Base-by-base conservation (phyloP, 2,113 vertebrate genomes). In the Phalacrocorax pelagicus region DNA sequence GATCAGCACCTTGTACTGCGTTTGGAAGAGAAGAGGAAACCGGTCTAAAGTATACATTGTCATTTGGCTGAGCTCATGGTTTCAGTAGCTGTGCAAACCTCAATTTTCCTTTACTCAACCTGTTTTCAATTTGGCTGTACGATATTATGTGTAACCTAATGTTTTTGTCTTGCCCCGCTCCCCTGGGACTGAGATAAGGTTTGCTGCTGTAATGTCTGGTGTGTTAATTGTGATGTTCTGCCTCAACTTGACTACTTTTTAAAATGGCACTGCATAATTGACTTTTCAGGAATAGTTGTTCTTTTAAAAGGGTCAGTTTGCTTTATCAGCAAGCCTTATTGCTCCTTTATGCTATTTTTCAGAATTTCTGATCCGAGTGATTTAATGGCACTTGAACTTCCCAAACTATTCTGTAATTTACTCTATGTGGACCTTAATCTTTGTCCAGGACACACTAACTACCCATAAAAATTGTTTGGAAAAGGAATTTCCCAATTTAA, bases 251-350 rank as follows among this genome's bases (percentile, higher is more conserved):
- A 40, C 78, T 88, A 16, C 21, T 78, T 77, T 86, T 51, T 67
- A 88, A 95, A 74, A 83, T 81, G 79, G 27, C 38, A 47, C 44
- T 65, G 23, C n/a, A 22, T 84, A 78, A 65, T 20, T 59, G 42
- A 83, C 81, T 95, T 92, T 81, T 90, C 75, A 93, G 90, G 67
- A 94, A 81, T 16, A 55, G 32, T 67, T 92, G 12, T 46, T 78
- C 10, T 74, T 78, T 81, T 24, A 52, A 86, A 94, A 42, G 17
- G 30, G 83, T 83, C 23, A 2, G 32, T 90, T 92, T 92, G 67
- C 42, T 78, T 17, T 88, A 20, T 82, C 71, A 86, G 59, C 21
- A 88, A 52, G 14, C 0, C 1, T 73, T 51, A 55, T 54, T 90
- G 67, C 42, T 73, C 51, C 55, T 90, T 86, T 59, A 40, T 54